Evolutionary conservation across 2,888 invertebrate species (phyloP).

Genomic region (Phortica okadai): DNA sequence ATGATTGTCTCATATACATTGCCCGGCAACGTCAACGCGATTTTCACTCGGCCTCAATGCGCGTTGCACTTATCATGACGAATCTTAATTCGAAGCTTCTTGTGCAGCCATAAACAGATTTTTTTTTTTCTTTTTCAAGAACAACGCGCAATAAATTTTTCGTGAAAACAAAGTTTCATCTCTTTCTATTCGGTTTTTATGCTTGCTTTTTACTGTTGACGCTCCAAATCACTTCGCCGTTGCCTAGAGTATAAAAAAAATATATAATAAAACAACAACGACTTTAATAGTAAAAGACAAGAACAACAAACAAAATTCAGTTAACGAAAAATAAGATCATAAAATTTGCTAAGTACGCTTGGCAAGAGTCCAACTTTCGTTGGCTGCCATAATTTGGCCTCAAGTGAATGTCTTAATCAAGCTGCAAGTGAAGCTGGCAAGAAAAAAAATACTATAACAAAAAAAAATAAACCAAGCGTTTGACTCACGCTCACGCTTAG

Average conservation of each 20-base stretch:
- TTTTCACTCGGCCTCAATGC: constrained; percentile 13
- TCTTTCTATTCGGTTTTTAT: constrained; percentile 1
- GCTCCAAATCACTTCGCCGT: not conserved
- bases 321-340: not conserved
- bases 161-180: constrained; percentile 32
- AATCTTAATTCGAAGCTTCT: constrained; percentile 55
- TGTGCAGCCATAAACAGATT: constrained; percentile 56
- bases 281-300: not conserved
- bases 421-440: not conserved
- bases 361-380: constrained; percentile 25
- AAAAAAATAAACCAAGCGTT: not conserved
- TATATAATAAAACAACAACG: not conserved
- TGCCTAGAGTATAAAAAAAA: not conserved
- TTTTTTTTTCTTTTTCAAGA: constrained; percentile 30
- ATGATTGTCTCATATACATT: not conserved
- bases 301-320: not conserved
- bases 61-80: constrained; percentile 47
- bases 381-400: constrained; percentile 5
- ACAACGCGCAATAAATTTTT: constrained; percentile 62
- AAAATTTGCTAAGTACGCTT: constrained; percentile 18
- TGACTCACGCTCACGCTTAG: not conserved
- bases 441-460: not conserved
- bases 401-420: constrained; percentile 27
- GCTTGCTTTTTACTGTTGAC: constrained; percentile 1
- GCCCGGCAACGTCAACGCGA: not conserved